These are phyloP conservation scores for Micropoecilia bifurca DNA, from an alignment of 2,797 vertebrate species.

Conservation along the genomic window DNA sequence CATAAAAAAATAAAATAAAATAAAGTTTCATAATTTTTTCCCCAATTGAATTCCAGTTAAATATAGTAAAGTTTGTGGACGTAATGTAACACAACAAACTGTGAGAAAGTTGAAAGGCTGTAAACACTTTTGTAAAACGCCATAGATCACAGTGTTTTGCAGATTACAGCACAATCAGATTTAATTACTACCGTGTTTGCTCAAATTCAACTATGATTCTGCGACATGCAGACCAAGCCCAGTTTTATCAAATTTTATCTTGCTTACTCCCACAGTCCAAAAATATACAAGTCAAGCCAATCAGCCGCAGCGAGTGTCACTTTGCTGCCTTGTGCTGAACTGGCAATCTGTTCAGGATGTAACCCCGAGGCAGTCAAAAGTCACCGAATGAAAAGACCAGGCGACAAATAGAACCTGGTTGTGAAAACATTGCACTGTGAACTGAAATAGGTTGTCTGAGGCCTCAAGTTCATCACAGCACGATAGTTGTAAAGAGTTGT, in stretches of 20 bases:
- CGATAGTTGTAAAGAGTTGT: not conserved
- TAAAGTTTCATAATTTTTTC: not conserved
- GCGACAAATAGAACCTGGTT: not conserved
- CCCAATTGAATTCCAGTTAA: not conserved
- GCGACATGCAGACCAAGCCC: not conserved
- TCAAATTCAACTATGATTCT: not conserved
- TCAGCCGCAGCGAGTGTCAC: not conserved
- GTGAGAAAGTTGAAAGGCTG: not conserved
- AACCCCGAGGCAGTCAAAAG: not conserved
- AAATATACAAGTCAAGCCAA: not conserved
- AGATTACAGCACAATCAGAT: not conserved
- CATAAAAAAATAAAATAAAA: not conserved
- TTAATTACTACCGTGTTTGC: too few relatives aligned
- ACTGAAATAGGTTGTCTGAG: not conserved
- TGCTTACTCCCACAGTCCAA: not conserved
- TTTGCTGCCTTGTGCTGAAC: conserved; percentile 1
- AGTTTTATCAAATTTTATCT: not conserved
- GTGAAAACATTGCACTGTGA: not conserved
- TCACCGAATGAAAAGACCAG: not conserved
- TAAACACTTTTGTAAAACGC: not conserved
- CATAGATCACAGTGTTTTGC: not conserved
- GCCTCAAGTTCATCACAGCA: not conserved
- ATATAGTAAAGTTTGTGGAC: not conserved
- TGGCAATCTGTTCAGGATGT: not conserved
- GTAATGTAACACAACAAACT: not conserved